phyloP scores from a whole-genome alignment of 1,140 invertebrate species.

The Caligus rogercresseyi region DNA sequence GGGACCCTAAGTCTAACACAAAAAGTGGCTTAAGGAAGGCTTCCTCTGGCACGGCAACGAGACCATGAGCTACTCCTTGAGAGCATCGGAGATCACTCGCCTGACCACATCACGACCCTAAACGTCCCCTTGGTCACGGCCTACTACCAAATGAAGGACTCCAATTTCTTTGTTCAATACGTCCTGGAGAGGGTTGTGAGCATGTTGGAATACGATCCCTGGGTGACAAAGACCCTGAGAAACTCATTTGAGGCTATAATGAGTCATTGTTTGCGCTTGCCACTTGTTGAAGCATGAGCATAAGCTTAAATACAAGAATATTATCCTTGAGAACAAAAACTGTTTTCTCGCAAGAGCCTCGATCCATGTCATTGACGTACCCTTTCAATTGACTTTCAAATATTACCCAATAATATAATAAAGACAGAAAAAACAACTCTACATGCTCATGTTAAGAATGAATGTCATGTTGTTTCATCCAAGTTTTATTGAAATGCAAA shows the following conservation, averaged over 20 bases:
- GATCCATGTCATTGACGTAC: too few relatives aligned
- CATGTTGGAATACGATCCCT: slow-evolving; percentile 1
- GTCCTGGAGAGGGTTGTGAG: neutral
- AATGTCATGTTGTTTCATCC: too few relatives aligned
- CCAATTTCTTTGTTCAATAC: neutral
- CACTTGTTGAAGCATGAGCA: too few relatives aligned
- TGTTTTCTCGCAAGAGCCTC: too few relatives aligned
- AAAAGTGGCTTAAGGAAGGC: slow-evolving; percentile 16
- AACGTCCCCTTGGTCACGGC: slow-evolving; percentile 2
- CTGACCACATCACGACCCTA: neutral
- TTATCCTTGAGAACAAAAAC: too few relatives aligned
- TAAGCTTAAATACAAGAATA: too few relatives aligned
- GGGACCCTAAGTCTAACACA: too few relatives aligned
- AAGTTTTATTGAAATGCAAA: too few relatives aligned
- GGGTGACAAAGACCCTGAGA: neutral
- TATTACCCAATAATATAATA: too few relatives aligned
- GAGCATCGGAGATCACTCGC: slow-evolving; percentile 4
- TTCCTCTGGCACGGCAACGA: slow-evolving; percentile 9
- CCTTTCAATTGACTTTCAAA: too few relatives aligned
- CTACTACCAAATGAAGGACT: slow-evolving; percentile 6
- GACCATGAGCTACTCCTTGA: slow-evolving; percentile 9
- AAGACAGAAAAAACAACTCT: too few relatives aligned
- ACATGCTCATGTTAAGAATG: too few relatives aligned
- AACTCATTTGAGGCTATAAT: slow-evolving; percentile 13
- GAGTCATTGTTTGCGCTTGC: slow-evolving; percentile 14